Evolutionary conservation across 2,888 invertebrate species (phyloP).

Genomic region (Drosophila prolongata): DNA sequence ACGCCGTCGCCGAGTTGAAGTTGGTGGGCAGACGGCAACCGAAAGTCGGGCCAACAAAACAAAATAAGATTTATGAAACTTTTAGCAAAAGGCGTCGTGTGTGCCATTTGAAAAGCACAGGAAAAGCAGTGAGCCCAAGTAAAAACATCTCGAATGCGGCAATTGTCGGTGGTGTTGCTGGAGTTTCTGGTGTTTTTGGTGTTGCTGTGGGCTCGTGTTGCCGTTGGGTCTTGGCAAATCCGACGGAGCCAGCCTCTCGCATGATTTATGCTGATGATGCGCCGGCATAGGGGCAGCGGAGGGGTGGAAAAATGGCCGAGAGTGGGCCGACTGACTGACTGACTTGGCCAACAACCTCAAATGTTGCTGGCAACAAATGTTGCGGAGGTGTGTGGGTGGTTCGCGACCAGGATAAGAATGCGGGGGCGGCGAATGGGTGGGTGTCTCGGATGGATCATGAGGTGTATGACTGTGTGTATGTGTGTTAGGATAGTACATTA

Average conservation of each 20-base stretch:
- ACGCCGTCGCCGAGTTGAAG: conserved; percentile 57
- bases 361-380: conserved; percentile 39
- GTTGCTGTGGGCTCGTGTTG: conserved; percentile 7
- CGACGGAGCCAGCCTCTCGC: conserved; percentile 55
- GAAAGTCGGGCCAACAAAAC: conserved; percentile 58
- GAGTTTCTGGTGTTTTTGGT: not conserved
- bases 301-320: conserved; percentile 6
- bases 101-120: conserved; percentile 49
- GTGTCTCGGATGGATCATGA: conserved; percentile 37
- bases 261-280: conserved; percentile 78
- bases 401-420: conserved; percentile 25
- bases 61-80: conserved; percentile 80
- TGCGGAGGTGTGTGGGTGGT: conserved; percentile 37
- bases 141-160: conserved; percentile 26
- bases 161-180: conserved; percentile 23
- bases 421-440: conserved; percentile 26
- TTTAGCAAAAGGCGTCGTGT: conserved; percentile 74
- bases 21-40: conserved; percentile 67
- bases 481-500: not conserved
- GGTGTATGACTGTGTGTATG: conserved; percentile 33
- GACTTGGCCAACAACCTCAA: conserved; percentile 21
- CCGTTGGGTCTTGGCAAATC: conserved; percentile 49
- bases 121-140: conserved; percentile 36
- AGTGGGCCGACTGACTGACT: conserved; percentile 50
- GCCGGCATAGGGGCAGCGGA: conserved; percentile 7